Base-by-base conservation (phyloP, 2,113 vertebrate species). In the Tachycineta bicolor region DNA sequence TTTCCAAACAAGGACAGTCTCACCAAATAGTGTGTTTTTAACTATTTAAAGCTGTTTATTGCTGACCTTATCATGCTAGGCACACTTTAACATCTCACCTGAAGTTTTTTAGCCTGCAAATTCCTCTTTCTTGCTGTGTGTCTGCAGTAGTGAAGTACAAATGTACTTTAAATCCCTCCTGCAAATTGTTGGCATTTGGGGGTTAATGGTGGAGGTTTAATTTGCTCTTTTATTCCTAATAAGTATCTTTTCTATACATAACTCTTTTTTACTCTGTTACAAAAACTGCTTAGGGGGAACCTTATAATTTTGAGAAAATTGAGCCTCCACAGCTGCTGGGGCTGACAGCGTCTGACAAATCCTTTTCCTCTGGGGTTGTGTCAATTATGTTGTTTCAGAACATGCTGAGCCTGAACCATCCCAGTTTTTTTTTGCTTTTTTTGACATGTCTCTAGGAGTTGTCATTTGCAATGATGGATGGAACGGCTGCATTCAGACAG, bases 261-360 rank as follows among this genome's bases (percentile, higher is more conserved):
- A n/a, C 14, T 58, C 68, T 67, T 82, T 34, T 75, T 41, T 2
- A 34, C 63, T 73, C 19, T 56, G 12, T 74, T 79, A 41, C 25
- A 65, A 78, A 86, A 77, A 81, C 31, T 83, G 69, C 68, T 94
- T 64, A 21, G 76, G 63, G 11, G 8, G 34, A 91, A 63, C 56
- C 71, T 85, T 90, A 75, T 90, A 80, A 92, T 95, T 96, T 85
- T 53, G 81, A 68, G 67, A 58, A 83, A 92, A 94, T 79, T 41
- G 73, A 76, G 52, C 28, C 59, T 65, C 39, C 21, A 37, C 86
- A 90, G 81, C 85, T 91, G 83, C 83, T 85, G 73, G 59, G 63
- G 65, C 60, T 96, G 92, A 85, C 75, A 83, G 43, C 60, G 58
- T 53, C 89, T 93, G 73, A 93, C 84, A 90, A 94, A 86, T 43